Evolutionary conservation across 2,888 invertebrate genomes (phyloP).

Genomic region (Drosophila peninsularis): DNA sequence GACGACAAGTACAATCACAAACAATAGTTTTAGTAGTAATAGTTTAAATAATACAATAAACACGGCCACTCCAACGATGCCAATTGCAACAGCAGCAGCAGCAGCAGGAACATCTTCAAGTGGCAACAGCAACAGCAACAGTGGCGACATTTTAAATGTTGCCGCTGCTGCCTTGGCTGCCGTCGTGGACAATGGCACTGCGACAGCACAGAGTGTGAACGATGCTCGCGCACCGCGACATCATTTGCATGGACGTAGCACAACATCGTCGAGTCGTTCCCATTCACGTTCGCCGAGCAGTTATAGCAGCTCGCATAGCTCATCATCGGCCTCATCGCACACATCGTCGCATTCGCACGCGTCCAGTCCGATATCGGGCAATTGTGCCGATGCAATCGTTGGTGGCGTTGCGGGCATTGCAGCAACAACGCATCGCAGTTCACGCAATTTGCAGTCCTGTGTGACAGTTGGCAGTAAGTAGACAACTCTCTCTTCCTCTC

Average conservation of each 20-base stretch:
- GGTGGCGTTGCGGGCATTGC: conserved; percentile 53
- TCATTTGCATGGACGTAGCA: conserved; percentile 84
- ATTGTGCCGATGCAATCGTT: conserved; percentile 74
- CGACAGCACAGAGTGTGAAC: conserved; percentile 67
- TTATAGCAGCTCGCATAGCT: conserved; percentile 85
- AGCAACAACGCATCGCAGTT: conserved; percentile 47
- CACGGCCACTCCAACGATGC: conserved; percentile 73
- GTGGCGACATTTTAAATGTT: conserved; percentile 82
- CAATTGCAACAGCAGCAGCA: conserved; percentile 48
- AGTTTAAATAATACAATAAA: conserved; percentile 82
- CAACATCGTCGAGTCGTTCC: conserved; percentile 86
- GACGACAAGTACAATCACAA: conserved; percentile 83
- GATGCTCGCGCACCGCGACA: conserved; percentile 66
- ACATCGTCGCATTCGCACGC: conserved; percentile 84
- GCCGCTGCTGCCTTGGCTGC: conserved; percentile 69
- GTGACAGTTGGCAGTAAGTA: conserved; percentile 84
- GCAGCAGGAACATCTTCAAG: conserved; percentile 22
- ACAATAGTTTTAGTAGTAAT: conserved; percentile 83
- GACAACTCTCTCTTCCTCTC: no score
- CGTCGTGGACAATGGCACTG: conserved; percentile 54
- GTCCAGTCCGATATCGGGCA: conserved; percentile 84
- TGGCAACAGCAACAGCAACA: conserved; percentile 47
- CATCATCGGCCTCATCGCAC: conserved; percentile 81
- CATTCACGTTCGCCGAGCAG: conserved; percentile 86
- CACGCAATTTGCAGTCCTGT: conserved; percentile 85